Percentiles rank a stretch among this genome's conserved stretches.
Conservation (phyloP, 2,888 invertebrate species). For the Poecilus cupreus region DNA sequence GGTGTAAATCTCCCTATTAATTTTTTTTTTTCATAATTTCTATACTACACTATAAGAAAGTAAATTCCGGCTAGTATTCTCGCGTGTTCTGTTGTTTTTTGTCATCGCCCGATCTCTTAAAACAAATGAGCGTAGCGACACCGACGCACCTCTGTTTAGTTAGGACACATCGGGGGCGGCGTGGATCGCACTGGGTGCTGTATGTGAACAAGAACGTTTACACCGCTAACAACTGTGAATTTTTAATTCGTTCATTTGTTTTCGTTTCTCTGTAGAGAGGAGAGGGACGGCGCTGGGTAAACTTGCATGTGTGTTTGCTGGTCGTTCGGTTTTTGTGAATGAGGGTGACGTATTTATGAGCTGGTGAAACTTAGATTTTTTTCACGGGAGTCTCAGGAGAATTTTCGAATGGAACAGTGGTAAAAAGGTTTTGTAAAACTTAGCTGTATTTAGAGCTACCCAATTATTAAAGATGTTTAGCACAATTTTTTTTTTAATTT, state of each 20-base stretch:
- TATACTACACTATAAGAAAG: no score
- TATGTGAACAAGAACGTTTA: not conserved
- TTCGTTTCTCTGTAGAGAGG: not conserved
- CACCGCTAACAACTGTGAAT: not conserved
- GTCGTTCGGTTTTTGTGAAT: not conserved
- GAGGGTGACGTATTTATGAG: no score
- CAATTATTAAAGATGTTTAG: no score
- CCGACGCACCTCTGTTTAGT: constrained; percentile 12
- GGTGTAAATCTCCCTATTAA: no score
- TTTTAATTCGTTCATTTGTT: constrained; percentile 24
- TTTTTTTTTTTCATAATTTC: no score
- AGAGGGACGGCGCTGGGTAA: not conserved
- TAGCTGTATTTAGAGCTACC: no score
- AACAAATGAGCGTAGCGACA: constrained; percentile 10
- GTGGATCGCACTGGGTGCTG: not conserved
- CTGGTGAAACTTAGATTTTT: not conserved
- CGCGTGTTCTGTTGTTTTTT: constrained; percentile 29
- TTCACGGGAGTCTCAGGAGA: not conserved
- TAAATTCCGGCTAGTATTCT: no score
- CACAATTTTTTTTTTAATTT: no score
- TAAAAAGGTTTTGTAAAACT: no score
- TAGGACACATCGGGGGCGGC: constrained; percentile 2
- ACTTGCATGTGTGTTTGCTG: not conserved
- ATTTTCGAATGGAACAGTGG: no score
- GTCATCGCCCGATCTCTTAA: constrained; percentile 1